A percentile compares a stretch with the other conserved stretches of the same genome.
phyloP scores from a whole-genome alignment of 2,113 vertebrate genomes.

The Scolopax mira region DNA sequence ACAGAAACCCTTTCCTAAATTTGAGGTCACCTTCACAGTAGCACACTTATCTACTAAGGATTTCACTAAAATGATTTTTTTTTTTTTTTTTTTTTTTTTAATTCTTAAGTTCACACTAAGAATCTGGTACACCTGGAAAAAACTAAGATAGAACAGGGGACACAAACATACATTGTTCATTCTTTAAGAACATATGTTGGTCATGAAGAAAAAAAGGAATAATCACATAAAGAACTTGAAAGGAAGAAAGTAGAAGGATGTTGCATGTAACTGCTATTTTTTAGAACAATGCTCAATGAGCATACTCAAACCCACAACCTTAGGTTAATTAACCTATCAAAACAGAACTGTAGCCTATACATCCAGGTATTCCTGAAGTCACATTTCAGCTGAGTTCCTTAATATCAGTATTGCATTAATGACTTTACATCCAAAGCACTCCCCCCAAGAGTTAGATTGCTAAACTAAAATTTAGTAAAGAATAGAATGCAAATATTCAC shows the following conservation, averaged over 20 bases:
- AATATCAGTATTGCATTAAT: not conserved
- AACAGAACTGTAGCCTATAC: not conserved
- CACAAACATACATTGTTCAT: not conserved
- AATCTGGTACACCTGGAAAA: not conserved
- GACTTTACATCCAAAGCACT: not conserved
- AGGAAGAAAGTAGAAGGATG: not conserved
- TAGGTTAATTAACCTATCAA: not conserved
- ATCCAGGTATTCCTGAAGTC: not conserved
- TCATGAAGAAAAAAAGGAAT: not conserved
- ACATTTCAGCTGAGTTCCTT: not conserved
- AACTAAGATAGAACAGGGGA: not conserved
- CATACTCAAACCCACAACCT: not conserved
- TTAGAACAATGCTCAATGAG: not conserved
- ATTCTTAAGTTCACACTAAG: not conserved
- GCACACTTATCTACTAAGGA: not conserved
- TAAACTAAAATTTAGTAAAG: not conserved
- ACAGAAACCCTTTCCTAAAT: not conserved
- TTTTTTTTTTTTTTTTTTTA: not conserved
- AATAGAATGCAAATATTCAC: not conserved
- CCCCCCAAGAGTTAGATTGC: rapidly evolving
- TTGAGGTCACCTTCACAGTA: not conserved
- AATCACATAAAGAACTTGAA: not conserved
- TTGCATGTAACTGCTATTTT: not conserved
- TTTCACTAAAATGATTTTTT: not conserved
- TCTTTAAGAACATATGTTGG: not conserved